Base-by-base conservation (phyloP, 2,888 invertebrate species). In the Micropterix aruncella region DNA sequence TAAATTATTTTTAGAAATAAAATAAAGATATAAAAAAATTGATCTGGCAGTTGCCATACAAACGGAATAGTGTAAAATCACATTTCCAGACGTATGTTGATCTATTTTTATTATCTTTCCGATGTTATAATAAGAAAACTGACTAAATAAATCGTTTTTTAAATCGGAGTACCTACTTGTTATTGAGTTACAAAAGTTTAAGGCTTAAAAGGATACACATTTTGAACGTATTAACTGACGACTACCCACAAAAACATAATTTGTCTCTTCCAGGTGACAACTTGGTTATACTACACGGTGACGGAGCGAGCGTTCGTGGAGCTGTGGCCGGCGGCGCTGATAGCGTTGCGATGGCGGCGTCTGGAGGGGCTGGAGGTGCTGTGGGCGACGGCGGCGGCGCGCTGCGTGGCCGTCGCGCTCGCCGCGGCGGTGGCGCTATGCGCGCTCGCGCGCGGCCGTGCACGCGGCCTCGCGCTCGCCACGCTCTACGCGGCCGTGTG, bases 351-450 rank as follows among this genome's bases (percentile, higher is more conserved):
- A 52, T 52, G 82, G 1, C 79, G 80, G 45, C 61, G 66, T 2
- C 62, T 84, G 12, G 84, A 85, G 56, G 80, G 79, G n/a, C 68
- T 86, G 60, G 85, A 86, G 56, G 62, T 70, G 36, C 60, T 84
- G 17, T 83, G 83, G 59, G 78, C 77, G 16, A 80, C 82, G 0
- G 78, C 80, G 12, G 67, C 80, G 55, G 66, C 83, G 2, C 68
- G 76, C 44, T 66, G 66, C 4, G 70, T 76, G 41, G 79, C 81
- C 0, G 71, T 79, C 2, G 52, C 59, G 1, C 54, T 79, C 46
- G 79, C 83, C 0, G 52, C 70, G 16, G 69, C 75, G 1, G 68
- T 79, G 7, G 65, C 78, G 12, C 52, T 77, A 37, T 69, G 72
- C 46, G 70, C 68, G 57, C 66, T 63, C 44, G 77, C 74, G 18